Conservation (phyloP, 2,888 invertebrate species). For the Operophtera brumata region DNA sequence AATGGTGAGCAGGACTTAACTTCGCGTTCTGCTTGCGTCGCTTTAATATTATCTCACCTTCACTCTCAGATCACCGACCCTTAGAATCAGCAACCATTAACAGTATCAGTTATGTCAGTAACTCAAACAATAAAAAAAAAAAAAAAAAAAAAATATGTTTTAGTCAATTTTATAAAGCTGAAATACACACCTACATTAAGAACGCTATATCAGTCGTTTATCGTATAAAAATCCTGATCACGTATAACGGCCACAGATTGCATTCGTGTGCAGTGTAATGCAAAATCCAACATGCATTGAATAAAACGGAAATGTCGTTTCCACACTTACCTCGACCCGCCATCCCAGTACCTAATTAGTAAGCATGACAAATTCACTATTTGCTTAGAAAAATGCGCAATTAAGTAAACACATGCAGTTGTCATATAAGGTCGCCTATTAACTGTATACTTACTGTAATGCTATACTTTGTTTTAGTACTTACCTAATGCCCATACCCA, state of each 20-base stretch:
- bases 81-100: no score
- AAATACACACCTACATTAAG: no score
- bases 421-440: not conserved
- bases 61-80: no score
- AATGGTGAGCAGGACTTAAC: no score
- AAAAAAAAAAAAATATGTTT: no score
- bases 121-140: no score
- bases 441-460: not conserved
- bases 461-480: not conserved
- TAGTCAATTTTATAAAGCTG: no score
- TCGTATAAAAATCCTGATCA: no score
- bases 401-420: not conserved
- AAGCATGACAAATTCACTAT: not conserved
- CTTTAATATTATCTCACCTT: no score
- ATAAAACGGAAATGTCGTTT: slow-evolving; percentile 4
- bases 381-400: slow-evolving; percentile 17
- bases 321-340: not conserved
- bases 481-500: not conserved
- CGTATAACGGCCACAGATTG: not conserved
- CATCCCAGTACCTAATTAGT: not conserved
- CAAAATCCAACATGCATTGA: not conserved
- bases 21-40: no score
- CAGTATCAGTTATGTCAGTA: no score
- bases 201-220: no score
- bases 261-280: not conserved